Evolutionary conservation across 2,888 invertebrate genomes (phyloP).

Genomic region (Cosmia pyralina): DNA sequence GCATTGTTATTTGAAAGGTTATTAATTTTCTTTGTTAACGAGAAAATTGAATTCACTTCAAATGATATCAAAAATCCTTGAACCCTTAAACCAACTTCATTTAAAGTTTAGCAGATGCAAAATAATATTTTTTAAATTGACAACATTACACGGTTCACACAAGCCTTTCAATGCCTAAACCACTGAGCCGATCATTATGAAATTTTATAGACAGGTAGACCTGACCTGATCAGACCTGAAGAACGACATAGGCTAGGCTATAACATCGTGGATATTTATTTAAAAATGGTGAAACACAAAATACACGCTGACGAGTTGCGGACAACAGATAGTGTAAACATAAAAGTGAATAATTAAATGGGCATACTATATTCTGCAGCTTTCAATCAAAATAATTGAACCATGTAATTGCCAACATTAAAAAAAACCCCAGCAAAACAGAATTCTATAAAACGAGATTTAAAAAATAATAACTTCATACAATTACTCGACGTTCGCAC

Average conservation of each 20-base stretch:
- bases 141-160: not conserved
- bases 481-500: too few species aligned
- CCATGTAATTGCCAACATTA: not conserved
- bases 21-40: conserved; percentile 1
- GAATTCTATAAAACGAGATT: conserved; percentile 7
- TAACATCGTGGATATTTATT: not conserved
- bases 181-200: not conserved
- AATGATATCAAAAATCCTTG: not conserved
- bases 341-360: not conserved
- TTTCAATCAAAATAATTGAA: not conserved
- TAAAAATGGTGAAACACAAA: not conserved
- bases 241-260: not conserved
- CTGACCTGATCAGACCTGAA: not conserved
- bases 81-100: conserved; percentile 2
- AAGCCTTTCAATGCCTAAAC: not conserved
- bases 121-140: not conserved
- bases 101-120: not conserved
- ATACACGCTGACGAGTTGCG: not conserved
- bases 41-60: conserved; percentile 8
- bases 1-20: conserved; percentile 1
- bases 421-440: not conserved
- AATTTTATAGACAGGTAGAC: not conserved
- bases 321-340: not conserved
- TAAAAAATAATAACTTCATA: conserved; percentile 15
- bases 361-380: not conserved